Base-by-base conservation (phyloP, 2,113 vertebrate species). In the Engraulis encrasicolus region DNA sequence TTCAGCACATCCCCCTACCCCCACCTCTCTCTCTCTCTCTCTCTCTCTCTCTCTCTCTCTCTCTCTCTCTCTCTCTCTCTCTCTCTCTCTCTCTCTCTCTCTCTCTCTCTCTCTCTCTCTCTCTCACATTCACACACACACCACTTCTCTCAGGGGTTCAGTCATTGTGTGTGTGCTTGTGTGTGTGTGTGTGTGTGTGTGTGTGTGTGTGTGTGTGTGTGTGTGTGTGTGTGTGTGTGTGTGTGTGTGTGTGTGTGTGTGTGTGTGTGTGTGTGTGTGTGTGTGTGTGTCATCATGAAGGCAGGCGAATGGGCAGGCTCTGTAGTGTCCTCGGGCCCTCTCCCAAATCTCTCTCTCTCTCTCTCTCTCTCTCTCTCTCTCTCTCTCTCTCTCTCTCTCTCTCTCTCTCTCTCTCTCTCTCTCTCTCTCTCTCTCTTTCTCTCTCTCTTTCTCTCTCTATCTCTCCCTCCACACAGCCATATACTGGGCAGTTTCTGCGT, bases 401-500 rank as follows among this genome's bases (percentile, higher is more conserved):
- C n/a, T n/a, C n/a, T n/a, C n/a, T n/a, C n/a, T n/a, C n/a, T n/a
- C n/a, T n/a, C n/a, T n/a, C n/a, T n/a, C n/a, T n/a, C n/a, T n/a
- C n/a, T n/a, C n/a, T n/a, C n/a, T n/a, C n/a, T n/a, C n/a, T n/a
- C n/a, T n/a, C n/a, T n/a, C n/a, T n/a, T n/a, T n/a, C n/a, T n/a
- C n/a, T n/a, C n/a, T n/a, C n/a, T n/a, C n/a, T n/a, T n/a, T n/a
- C n/a, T n/a, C n/a, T n/a, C n/a, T n/a, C n/a, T n/a, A n/a, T n/a
- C n/a, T n/a, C n/a, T n/a, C 93, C 95, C 95, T 96, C 96, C 96
- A 93, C 95, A 92, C 92, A 74, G 93, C 48, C 86, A 91, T 93
- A 95, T 96, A 96, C 96, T 95, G 95, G 94, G 91, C 95, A 94
- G 93, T 96, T 95, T 93, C 94, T 93, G 91, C 94, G 91, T 95